Percentiles rank a stretch among this genome's conserved stretches.
These are phyloP conservation scores for Trematomus loennbergii DNA, from an alignment of 2,113 vertebrate genomes.

Conservation along the genomic window DNA sequence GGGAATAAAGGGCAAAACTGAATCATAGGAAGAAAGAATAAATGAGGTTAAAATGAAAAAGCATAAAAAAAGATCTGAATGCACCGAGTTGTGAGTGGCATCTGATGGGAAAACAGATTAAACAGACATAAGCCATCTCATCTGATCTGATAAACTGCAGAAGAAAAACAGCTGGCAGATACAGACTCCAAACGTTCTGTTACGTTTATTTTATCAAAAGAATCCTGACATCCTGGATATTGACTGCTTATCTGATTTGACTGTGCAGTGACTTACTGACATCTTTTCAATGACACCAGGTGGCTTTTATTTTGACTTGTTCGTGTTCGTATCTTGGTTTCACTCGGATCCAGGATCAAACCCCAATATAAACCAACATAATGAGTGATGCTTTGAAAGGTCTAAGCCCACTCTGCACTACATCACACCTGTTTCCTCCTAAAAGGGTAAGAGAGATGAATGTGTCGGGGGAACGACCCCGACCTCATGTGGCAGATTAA, in stretches of 20 bases:
- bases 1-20: not conserved
- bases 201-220: not conserved
- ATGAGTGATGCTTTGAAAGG: conserved; percentile 29
- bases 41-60: conserved; percentile 1
- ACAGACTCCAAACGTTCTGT: not conserved
- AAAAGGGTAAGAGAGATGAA: conserved; percentile 18
- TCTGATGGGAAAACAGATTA: not conserved
- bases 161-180: not conserved
- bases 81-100: not conserved
- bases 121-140: not conserved
- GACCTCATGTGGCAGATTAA: conserved; percentile 39
- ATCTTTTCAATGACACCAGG: not conserved
- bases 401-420: conserved; percentile 7
- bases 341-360: conserved; percentile 16
- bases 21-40: not conserved
- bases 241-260: conserved; percentile 3
- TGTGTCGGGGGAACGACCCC: conserved; percentile 5
- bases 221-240: conserved; percentile 5
- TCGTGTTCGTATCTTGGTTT: conserved; percentile 30
- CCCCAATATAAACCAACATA: conserved; percentile 22
- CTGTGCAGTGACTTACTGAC: not conserved
- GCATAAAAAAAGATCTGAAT: not conserved
- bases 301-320: conserved; percentile 17
- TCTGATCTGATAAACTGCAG: conserved; percentile 6
- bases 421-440: conserved; percentile 24